A percentile compares a stretch with the other conserved stretches of the same genome.
phyloP scores from a whole-genome alignment of 2,797 vertebrate genomes.

The Onychomys leucogaster region DNA sequence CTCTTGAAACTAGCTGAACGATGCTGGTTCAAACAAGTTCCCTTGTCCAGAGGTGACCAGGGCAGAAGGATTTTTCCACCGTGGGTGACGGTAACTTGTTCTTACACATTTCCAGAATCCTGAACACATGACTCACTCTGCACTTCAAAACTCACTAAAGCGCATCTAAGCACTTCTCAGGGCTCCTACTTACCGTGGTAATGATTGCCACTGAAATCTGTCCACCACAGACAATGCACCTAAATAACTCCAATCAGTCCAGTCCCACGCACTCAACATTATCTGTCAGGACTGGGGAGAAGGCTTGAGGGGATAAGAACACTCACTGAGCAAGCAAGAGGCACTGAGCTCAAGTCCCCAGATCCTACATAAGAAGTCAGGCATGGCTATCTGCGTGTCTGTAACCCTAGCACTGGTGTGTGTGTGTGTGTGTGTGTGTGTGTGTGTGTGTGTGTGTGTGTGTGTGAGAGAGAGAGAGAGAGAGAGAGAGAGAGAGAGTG shows the following conservation, averaged over 20 bases:
- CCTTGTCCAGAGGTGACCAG: not conserved
- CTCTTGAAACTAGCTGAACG: conserved; percentile 16
- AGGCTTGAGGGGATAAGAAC: not conserved
- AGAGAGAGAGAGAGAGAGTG: too few relatives aligned
- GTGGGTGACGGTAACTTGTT: conserved; percentile 13
- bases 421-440: too few relatives aligned
- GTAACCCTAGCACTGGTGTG: not conserved
- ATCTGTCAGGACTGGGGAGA: not conserved
- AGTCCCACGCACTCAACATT: not conserved
- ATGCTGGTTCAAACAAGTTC: not conserved
- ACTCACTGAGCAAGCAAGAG: not conserved
- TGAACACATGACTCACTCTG: conserved; percentile 30
- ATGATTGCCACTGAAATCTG: not conserved
- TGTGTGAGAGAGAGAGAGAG: too few relatives aligned
- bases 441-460: too few relatives aligned
- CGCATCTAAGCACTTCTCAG: conserved; percentile 21
- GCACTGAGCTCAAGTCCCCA: not conserved
- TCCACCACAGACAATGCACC: not conserved
- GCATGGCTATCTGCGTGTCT: not conserved
- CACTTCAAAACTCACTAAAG: conserved; percentile 59
- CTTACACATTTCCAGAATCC: conserved; percentile 47
- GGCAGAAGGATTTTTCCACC: conserved; percentile 38
- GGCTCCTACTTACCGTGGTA: conserved; percentile 7
- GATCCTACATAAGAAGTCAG: not conserved
- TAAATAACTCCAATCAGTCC: not conserved